Evolutionary conservation across 2,888 invertebrate species (phyloP), one percentile per base, ranked within the genome.

Genomic region (Scaptomyza parva): DNA sequence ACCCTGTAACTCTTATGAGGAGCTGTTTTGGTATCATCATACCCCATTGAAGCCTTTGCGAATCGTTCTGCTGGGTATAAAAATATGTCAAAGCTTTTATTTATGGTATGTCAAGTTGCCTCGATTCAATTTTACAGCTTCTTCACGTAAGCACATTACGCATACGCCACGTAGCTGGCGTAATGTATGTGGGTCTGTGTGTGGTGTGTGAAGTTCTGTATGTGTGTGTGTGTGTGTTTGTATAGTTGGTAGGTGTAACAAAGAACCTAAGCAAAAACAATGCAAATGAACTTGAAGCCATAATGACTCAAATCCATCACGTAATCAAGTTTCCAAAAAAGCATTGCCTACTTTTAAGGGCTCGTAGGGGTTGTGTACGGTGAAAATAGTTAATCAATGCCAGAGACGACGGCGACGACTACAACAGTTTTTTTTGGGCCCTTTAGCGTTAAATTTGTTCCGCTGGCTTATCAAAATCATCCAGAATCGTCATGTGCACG

Each of bases 311-410:
- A 83, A 87, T 83, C 88, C 82, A 83, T 83, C 82, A 85, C 78
- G 85, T 83, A 83, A 83, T 87, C 82, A 82, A 69, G 64, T 67
- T 61, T 57, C 35, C 8, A 30, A 45, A 59, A 70, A 47, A 65
- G 11, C 57, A 66, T 65, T 68, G 75, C 77, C 75, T 58, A 77
- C 64, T 41, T 61, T 65, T 58, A n/a, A 43, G 67, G 48, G 28
- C 22, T 22, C n/a, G n/a, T n/a, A n/a, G 22, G 22, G 22, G 3
- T 28, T 8, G 33, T 30, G 9, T n/a, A 41, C 55, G 60, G 47
- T 59, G 40, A 77, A 37, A 83, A 84, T 84, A 83, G 82, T 87
- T 87, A 83, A 83, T 83, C 82, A 83, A 87, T 85, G 87, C 59
- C 81, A 77, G 50, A 39, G 55, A 39, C 45, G 50, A 43, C 81